Percentiles rank a stretch among this genome's conserved stretches.
Conservation (phyloP, 1,140 invertebrate genomes). For the Orius laevigatus region DNA sequence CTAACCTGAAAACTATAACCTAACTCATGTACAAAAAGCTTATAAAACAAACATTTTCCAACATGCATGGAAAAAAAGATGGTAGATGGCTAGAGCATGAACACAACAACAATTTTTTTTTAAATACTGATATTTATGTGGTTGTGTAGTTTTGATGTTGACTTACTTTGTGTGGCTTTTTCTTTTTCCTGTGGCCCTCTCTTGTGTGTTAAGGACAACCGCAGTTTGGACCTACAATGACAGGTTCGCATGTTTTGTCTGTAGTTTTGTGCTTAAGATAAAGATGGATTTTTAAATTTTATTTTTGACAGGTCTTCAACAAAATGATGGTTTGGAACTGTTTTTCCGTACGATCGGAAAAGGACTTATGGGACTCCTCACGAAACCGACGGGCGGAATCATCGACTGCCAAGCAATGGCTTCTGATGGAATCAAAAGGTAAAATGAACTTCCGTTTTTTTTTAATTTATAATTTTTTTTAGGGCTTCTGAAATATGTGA, state of each 20-base stretch:
- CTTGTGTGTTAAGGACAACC: conserved; percentile 11
- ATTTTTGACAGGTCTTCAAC: conserved; percentile 17
- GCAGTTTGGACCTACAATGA: conserved; percentile 9
- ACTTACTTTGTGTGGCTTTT: conserved; percentile 12
- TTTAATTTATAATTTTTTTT: conserved; percentile 20
- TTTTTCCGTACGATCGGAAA: conserved; percentile 95
- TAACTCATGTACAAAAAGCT: too few relatives aligned
- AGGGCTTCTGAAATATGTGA: conserved; percentile 51
- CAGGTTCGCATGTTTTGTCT: conserved; percentile 13
- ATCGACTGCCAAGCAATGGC: conserved; percentile 45
- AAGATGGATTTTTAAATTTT: neutral
- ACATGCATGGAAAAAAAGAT: too few relatives aligned
- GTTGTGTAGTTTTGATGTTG: conserved; percentile 1
- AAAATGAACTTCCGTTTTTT: conserved; percentile 15
- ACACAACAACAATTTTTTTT: too few relatives aligned
- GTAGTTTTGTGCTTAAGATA: neutral
- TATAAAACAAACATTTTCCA: too few relatives aligned
- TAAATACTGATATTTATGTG: too few relatives aligned
- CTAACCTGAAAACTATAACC: too few relatives aligned
- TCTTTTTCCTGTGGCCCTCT: too few relatives aligned
- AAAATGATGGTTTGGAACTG: conserved; percentile 70
- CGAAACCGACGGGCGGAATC: conserved; percentile 81
- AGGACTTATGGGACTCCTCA: conserved; percentile 84
- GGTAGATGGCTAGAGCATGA: too few relatives aligned
- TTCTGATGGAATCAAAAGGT: conserved; percentile 49